Base-by-base conservation (phyloP, 2,888 invertebrate genomes). In the Calephelis perditalis region DNA sequence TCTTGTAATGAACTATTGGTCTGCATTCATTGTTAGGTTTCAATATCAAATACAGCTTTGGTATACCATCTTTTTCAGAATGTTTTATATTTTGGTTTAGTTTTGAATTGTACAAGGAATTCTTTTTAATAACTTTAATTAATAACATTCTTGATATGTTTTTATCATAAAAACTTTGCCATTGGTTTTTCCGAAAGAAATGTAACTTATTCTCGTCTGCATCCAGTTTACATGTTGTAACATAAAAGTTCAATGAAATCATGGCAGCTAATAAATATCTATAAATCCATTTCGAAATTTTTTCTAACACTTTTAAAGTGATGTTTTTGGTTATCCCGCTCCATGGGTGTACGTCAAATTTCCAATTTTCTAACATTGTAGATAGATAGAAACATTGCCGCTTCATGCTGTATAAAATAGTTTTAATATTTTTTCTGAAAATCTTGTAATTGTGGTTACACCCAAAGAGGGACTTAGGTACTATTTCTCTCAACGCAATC, bases 91-190 rank as follows among this genome's bases (percentile, higher is more conserved):
- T 12, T 44, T 35, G 12, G 36, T 37, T 36, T 43, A 11, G 11
- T 44, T 26, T 26, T 26, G 26, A 26, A 26, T 26, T 26, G 10
- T n/a, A 5, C 36, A 43, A 15, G 5, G 59, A 57, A 72, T 65
- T 76, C 71, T 80, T 87, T 47, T 70, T 71, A 57, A 91, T 72
- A 44, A 79, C 68, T 69, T 77, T 81, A 7, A 71, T 71, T n/a
- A 71, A 72, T 36, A 84, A 61, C 79, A 90, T 78, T 60, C 76
- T 73, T 9, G 76, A 74, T 45, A 91, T 71, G 62, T 81, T 78
- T 67, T 75, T 81, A 59, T 90, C 86, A 71, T 83, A 87, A 68
- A 82, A 86, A 63, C 86, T 82, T 69, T 91, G 91, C 91, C 91
- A 91, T 49, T 84, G 74, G 56, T 73, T 68, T 75, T 86, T 90